These are phyloP conservation scores for Epinotia bilunana DNA, from an alignment of 2,888 invertebrate species.

Conservation along the genomic window DNA sequence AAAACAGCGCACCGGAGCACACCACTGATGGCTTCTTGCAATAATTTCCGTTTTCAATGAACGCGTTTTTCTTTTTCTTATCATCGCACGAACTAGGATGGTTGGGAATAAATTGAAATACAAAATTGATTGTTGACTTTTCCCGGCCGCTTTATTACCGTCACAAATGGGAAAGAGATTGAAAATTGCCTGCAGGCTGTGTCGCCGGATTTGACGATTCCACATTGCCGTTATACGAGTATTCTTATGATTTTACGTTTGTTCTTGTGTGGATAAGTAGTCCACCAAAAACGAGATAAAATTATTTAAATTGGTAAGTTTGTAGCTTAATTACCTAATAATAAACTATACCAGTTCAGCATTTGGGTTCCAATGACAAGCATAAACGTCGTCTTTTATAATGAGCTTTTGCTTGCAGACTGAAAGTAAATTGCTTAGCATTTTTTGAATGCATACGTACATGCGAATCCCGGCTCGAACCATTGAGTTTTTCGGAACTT, in stretches of 20 bases:
- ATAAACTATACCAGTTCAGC: too few species aligned
- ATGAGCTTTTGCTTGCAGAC: too few species aligned
- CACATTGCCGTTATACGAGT: conserved; percentile 47
- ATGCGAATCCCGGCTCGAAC: too few species aligned
- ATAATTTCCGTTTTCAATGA: conserved; percentile 85
- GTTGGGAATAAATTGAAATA: conserved; percentile 85
- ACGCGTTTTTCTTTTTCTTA: conserved; percentile 83
- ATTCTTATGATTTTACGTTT: conserved; percentile 35
- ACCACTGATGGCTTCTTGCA: conserved; percentile 83
- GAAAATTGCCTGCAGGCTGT: conserved; percentile 77
- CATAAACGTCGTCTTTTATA: not conserved
- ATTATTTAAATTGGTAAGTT: not conserved
- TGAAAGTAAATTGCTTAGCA: too few species aligned
- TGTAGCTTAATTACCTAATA: too few species aligned
- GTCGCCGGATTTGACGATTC: conserved; percentile 67
- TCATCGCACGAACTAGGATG: conserved; percentile 83
- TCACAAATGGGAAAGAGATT: conserved; percentile 83
- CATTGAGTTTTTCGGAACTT: too few species aligned
- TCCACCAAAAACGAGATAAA: not conserved
- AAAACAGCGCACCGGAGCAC: conserved; percentile 70
- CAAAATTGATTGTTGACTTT: conserved; percentile 85
- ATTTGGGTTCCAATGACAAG: too few species aligned
- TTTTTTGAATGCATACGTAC: too few species aligned
- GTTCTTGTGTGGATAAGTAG: conserved; percentile 5
- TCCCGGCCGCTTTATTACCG: conserved; percentile 83